A percentile compares a stretch with the other conserved stretches of the same genome.
These are phyloP conservation scores for Mythimna loreyi DNA, from an alignment of 2,888 invertebrate genomes.

Conservation along the genomic window DNA sequence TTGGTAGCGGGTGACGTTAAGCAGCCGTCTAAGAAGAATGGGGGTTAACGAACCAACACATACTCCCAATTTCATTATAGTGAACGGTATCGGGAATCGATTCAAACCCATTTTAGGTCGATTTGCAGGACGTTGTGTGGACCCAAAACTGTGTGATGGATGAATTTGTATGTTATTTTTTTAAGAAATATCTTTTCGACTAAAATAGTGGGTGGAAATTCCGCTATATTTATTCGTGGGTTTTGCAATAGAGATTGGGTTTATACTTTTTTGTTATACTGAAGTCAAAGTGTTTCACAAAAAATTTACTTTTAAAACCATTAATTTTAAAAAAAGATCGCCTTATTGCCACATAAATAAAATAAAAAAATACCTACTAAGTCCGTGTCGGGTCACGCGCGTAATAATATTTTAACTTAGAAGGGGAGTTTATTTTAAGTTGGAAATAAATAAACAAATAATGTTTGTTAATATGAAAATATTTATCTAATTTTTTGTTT, in stretches of 20 bases:
- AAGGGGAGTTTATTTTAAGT: no score
- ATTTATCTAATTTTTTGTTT: no score
- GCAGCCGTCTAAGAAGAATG: constrained; percentile 67
- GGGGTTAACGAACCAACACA: constrained; percentile 56
- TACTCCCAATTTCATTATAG: constrained; percentile 50
- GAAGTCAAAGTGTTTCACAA: no score
- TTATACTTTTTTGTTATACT: background rate
- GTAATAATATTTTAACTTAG: no score
- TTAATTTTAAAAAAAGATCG: no score
- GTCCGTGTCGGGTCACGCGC: no score
- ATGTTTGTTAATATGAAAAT: no score
- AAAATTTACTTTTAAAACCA: no score
- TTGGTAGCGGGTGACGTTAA: constrained; percentile 68
- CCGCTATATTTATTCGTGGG: background rate
- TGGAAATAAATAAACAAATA: no score
- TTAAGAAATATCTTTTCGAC: constrained; percentile 1
- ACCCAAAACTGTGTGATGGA: constrained; percentile 32
- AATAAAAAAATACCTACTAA: no score
- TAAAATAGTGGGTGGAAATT: background rate
- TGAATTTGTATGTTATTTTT: constrained; percentile 33
- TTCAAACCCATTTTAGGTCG: constrained; percentile 16
- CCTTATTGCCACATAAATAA: no score
- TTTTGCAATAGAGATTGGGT: no score
- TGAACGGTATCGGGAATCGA: constrained; percentile 51
- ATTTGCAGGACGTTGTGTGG: constrained; percentile 18